These are phyloP conservation scores for Pomatorhinus ruficollis DNA, from an alignment of 2,113 vertebrate genomes.

Conservation along the genomic window DNA sequence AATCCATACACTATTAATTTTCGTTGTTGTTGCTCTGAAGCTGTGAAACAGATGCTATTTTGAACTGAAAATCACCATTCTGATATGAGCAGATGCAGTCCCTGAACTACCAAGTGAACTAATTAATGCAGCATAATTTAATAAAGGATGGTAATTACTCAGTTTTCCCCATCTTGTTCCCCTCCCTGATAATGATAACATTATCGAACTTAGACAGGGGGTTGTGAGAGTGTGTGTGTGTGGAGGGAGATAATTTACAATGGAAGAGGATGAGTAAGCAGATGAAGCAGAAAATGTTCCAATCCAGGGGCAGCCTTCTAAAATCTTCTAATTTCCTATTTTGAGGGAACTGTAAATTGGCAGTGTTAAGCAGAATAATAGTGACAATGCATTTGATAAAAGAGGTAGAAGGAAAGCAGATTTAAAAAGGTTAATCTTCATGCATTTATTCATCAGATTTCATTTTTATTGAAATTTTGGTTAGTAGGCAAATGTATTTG, in stretches of 20 bases:
- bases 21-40: constrained; percentile 42
- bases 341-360: background rate
- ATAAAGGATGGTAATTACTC: constrained; percentile 56
- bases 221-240: background rate
- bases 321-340: background rate
- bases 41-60: constrained; percentile 43
- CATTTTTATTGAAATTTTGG: background rate
- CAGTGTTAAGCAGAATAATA: background rate
- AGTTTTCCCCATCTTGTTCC: background rate
- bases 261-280: constrained; percentile 28
- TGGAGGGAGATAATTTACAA: background rate
- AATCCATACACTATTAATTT: constrained; percentile 58
- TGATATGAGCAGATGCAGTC: background rate
- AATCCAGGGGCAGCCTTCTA: background rate
- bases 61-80: constrained; percentile 45
- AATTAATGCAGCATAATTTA: constrained; percentile 71
- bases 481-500: background rate
- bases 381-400: background rate
- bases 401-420: background rate
- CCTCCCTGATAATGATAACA: constrained; percentile 29
- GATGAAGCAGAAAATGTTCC: background rate
- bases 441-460: background rate
- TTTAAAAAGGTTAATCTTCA: background rate
- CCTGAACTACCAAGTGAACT: constrained; percentile 35
- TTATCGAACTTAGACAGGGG: background rate